A percentile compares a stretch with the other conserved stretches of the same genome.
Conservation (phyloP, 2,888 invertebrate genomes). For the Dicycla oo region DNA sequence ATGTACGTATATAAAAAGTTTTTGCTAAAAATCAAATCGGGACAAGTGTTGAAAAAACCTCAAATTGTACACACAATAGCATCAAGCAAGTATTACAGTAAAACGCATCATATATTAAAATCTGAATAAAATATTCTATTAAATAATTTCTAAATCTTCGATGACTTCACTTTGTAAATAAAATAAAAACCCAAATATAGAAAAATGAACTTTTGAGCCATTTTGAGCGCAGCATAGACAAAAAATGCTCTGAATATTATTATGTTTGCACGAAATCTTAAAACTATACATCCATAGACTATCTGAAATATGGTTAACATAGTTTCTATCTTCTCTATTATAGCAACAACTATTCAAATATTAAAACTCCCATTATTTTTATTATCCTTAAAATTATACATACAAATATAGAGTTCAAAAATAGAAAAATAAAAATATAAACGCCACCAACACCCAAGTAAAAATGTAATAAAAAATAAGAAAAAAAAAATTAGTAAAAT, state of each 20-base stretch:
- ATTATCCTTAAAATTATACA: slow-evolving; percentile 26
- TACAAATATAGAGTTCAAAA: slow-evolving; percentile 28
- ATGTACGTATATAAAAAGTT: slow-evolving; percentile 28
- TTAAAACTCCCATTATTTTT: slow-evolving; percentile 8
- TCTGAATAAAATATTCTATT: slow-evolving; percentile 63
- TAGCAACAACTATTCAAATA: slow-evolving; percentile 40
- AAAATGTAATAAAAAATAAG: slow-evolving; percentile 34
- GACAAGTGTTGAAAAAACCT: slow-evolving; percentile 51
- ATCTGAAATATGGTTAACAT: slow-evolving; percentile 64
- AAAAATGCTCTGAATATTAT: slow-evolving; percentile 48
- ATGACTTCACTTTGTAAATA: slow-evolving; percentile 61
- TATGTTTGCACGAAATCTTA: slow-evolving; percentile 55
- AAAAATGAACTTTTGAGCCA: slow-evolving; percentile 64
- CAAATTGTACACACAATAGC: slow-evolving; percentile 69
- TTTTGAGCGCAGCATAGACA: slow-evolving; percentile 68
- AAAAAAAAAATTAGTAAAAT: slow-evolving; percentile 41
- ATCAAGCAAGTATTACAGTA: slow-evolving; percentile 64
- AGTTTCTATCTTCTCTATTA: slow-evolving; percentile 29
- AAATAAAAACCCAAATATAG: slow-evolving; percentile 32
- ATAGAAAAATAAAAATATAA: slow-evolving; percentile 52
- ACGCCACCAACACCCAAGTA: slow-evolving; percentile 57
- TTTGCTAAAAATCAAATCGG: slow-evolving; percentile 51
- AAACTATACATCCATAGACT: slow-evolving; percentile 55
- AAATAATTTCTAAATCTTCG: slow-evolving; percentile 61
- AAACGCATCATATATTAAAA: slow-evolving; percentile 65